Base-by-base conservation (phyloP, 92 coral and sea anemone genomes). In the Paragorgia papillata region DNA sequence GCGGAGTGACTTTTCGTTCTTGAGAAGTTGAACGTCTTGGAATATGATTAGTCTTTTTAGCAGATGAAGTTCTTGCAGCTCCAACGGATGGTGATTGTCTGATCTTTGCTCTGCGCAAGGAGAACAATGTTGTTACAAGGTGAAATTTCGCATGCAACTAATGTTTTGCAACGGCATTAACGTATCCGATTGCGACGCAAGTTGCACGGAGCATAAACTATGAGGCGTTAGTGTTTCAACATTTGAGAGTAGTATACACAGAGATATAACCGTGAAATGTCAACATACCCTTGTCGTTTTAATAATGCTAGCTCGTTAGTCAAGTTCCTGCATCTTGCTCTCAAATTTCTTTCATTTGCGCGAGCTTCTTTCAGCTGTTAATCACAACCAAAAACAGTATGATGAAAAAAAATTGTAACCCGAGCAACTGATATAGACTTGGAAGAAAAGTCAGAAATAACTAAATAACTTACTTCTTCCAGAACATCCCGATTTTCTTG, bases 321-420 rank as follows among this genome's bases (percentile, higher is more conserved):
- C 69, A 94, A 83, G 49, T 93, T 94, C 65, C 98, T 86, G 66
- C 98, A 94, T 69, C 98, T 80, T 27, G 98, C 98, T 73, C 98
- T 83, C 30, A 94, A 85, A 79, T 90, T 94, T 29, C 98, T 62
- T 76, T 94, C 98, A 78, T 90, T 94, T 58, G 97, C 85, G 24
- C 98, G 89, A 32, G 89, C 80, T 73, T 94, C 98, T 78, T 94
- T 96, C 34, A 94, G 82, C 98, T 94, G 68, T 34, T 66, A 65
- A n/a, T 27, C 9, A 15, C 50, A 70, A 43, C n/a, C n/a, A 55
- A 55, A 3, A 19, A 10, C 26, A 3, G 7, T n/a, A n/a, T n/a
- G n/a, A 48, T 21, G 15, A 17, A 48, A 48, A 48, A 55, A 17
- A 55, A 19, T 19, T 55, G 18, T 33, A n/a, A 17, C 32, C 7